Base-by-base conservation (phyloP, 2,797 vertebrate genomes). In the Coranthus polyacanthus region DNA sequence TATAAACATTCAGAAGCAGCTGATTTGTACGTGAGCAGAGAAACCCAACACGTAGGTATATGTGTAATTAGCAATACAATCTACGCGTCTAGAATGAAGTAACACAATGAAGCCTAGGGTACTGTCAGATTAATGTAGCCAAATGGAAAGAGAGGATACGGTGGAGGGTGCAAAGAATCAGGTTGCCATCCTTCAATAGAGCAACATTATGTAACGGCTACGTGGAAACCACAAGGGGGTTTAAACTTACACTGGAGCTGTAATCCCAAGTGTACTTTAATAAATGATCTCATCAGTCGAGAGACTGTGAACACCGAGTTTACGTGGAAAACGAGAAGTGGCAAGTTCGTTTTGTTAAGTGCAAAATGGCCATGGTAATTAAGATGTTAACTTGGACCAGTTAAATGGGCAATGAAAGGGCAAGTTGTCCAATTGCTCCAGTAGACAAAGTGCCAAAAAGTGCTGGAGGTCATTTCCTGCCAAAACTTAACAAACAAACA, bases 1-100 rank as follows among this genome's bases (percentile, higher is more conserved):
- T n/a, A n/a, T n/a, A n/a, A n/a, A n/a, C n/a, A n/a, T n/a, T n/a
- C n/a, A n/a, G n/a, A n/a, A n/a, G n/a, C n/a, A n/a, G n/a, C n/a
- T n/a, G n/a, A n/a, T n/a, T n/a, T n/a, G n/a, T n/a, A n/a, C n/a
- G n/a, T n/a, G n/a, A n/a, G n/a, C n/a, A n/a, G n/a, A 55, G 71
- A 86, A 84, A 90, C 73, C 26, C 52, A 62, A 84, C 55, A 79
- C 73, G 0, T 16, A 64, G 54, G 38, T 57, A 52, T 52, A 73
- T 54, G 78, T 86, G 83, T 86, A 68, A 88, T 84, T 88, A 83
- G 86, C 77, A 83, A 75, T 46, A 44, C 65, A 82, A 84, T 84
- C 80, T 73, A 69, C 81, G 82, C 39, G 50, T 74, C 81, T 72
- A 44, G 65, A 79, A 73, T 78, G 53, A 69, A 75, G 85, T 71